Evolutionary conservation across 1,140 invertebrate species (phyloP).

Genomic region (Phenacoccus solenopsis): DNA sequence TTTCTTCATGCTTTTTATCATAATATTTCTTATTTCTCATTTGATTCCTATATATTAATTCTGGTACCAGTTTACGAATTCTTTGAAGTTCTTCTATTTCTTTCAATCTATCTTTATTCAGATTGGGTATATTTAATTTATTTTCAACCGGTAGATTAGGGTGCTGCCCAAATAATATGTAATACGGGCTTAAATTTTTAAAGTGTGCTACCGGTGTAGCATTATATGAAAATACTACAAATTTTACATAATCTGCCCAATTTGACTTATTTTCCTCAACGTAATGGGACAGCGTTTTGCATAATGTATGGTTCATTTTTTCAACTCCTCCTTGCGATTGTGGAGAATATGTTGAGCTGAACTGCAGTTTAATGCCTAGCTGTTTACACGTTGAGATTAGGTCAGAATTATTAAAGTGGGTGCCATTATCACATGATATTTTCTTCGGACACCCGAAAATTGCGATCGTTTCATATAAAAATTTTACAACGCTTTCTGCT

Average conservation of each 20-base stretch:
- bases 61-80: no score
- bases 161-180: not conserved
- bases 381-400: not conserved
- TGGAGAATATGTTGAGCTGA: not conserved
- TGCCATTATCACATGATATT: constrained; percentile 3
- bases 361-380: constrained; percentile 6
- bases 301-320: constrained; percentile 6
- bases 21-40: no score
- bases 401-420: constrained; percentile 6
- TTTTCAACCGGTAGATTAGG: not conserved
- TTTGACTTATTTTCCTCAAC: constrained; percentile 11
- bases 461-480: not conserved
- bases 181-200: not conserved
- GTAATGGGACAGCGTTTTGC: constrained; percentile 3
- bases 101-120: no score
- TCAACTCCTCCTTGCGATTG: constrained; percentile 12
- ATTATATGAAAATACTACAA: not conserved
- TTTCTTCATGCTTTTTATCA: no score
- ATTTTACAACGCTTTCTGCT: not conserved
- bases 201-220: not conserved
- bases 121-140: not conserved
- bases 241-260: not conserved
- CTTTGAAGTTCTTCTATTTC: no score
- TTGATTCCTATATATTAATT: no score
- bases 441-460: not conserved